Percentiles rank a stretch among this genome's conserved stretches.
These are phyloP conservation scores for Caenorhabditis virilis DNA, from an alignment of 2,888 invertebrate species.

Conservation along the genomic window DNA sequence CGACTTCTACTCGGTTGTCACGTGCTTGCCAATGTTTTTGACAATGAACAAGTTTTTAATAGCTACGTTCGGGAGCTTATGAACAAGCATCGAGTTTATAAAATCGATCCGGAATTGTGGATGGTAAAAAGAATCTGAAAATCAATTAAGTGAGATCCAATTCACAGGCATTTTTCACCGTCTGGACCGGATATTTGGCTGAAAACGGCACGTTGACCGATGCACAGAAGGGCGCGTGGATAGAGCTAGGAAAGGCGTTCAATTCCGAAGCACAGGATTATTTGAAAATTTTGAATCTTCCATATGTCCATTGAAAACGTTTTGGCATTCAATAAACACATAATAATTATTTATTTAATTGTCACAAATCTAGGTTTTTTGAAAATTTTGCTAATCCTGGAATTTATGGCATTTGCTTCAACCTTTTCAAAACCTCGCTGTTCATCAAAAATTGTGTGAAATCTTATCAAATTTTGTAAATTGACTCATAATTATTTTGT, in stretches of 20 bases:
- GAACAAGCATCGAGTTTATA: constrained; percentile 63
- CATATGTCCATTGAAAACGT: constrained; percentile 23
- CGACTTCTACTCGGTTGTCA: constrained; percentile 62
- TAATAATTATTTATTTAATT: too few species aligned
- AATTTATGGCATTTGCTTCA: too few species aligned
- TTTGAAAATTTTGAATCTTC: constrained; percentile 44
- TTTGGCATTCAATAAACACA: too few species aligned
- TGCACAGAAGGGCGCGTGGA: constrained; percentile 60
- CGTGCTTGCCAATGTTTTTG: constrained; percentile 54
- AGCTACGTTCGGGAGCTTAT: constrained; percentile 63
- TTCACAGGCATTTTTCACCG: constrained; percentile 66
- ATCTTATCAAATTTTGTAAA: too few species aligned
- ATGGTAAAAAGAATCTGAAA: too few species aligned
- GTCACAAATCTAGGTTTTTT: too few species aligned
- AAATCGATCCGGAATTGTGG: constrained; percentile 66
- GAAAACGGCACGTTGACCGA: constrained; percentile 48
- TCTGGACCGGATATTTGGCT: constrained; percentile 58
- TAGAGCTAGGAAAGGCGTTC: constrained; percentile 54
- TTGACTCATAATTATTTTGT: too few species aligned
- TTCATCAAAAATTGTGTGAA: too few species aligned
- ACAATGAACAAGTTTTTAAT: constrained; percentile 53
- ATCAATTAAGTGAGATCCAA: too few species aligned
- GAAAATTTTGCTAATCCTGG: too few species aligned
- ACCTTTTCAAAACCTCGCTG: too few species aligned
- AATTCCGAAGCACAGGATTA: constrained; percentile 49